Conservation (phyloP, 2,888 invertebrate species). For the Epirrhoe tristata region DNA sequence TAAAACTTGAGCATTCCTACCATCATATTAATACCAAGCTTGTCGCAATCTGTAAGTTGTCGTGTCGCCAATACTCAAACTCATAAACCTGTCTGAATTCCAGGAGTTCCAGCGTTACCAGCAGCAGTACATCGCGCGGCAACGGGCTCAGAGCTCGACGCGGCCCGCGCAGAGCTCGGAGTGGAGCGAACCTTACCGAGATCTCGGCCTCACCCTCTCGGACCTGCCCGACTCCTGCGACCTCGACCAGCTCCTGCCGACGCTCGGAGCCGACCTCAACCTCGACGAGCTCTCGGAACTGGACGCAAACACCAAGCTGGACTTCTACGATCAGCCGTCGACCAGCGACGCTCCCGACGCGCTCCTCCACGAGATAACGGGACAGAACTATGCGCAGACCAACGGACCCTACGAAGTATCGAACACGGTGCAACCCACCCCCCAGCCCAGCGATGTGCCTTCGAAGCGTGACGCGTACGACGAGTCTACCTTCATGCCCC, state of each 20-base stretch:
- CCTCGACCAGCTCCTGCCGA: constrained; percentile 88
- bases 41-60: too few relatives aligned
- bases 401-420: constrained; percentile 59
- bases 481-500: constrained; percentile 71
- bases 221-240: constrained; percentile 82
- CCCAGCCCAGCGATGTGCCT: constrained; percentile 45
- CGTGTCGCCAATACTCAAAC: neutral
- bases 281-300: constrained; percentile 78
- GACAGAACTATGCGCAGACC: constrained; percentile 38
- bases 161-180: constrained; percentile 67
- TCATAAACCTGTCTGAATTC: constrained; percentile 28
- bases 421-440: constrained; percentile 35
- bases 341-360: constrained; percentile 59
- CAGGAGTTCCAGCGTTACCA: constrained; percentile 87
- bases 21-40: too few relatives aligned
- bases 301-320: constrained; percentile 73
- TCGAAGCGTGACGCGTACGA: constrained; percentile 50
- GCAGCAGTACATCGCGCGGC: constrained; percentile 87
- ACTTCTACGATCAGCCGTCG: constrained; percentile 63
- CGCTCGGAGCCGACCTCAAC: constrained; percentile 86
- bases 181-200: constrained; percentile 82
- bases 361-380: constrained; percentile 52
- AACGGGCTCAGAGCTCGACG: constrained; percentile 72
- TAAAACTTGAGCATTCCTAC: too few relatives aligned
- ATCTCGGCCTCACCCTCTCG: constrained; percentile 70